Percentiles rank a stretch among this genome's conserved stretches.
Evolutionary conservation across 2,797 vertebrate species (phyloP).

Genomic region (Saxicola maurus): DNA sequence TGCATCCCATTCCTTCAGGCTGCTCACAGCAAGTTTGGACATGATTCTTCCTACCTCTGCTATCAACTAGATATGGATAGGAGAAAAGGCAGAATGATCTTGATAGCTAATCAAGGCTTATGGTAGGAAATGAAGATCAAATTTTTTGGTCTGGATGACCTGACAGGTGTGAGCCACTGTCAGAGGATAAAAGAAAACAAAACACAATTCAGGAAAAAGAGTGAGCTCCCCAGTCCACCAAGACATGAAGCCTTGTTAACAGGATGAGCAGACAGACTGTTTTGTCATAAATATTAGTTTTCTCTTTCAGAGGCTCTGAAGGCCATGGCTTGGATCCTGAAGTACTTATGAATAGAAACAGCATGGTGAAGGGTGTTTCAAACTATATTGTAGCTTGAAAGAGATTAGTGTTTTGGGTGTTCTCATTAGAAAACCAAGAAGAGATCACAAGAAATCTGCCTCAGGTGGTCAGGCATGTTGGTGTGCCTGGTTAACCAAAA

Average conservation of each 20-base stretch:
- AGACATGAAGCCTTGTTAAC: not conserved
- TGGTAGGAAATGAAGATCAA: not conserved
- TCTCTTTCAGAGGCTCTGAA: not conserved
- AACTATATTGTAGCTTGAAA: not conserved
- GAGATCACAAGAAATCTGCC: not conserved
- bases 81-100: not conserved
- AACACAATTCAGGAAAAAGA: not conserved
- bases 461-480: not conserved
- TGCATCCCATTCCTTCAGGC: not conserved
- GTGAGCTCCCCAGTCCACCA: not conserved
- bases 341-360: not conserved
- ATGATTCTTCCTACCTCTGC: not conserved
- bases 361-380: not conserved
- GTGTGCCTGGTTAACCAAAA: not conserved
- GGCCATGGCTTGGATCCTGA: not conserved
- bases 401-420: not conserved
- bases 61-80: not conserved
- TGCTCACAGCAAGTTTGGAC: not conserved
- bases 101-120: not conserved
- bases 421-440: not conserved
- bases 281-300: not conserved
- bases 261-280: not conserved
- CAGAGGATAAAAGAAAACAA: not conserved
- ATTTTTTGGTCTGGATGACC: not conserved
- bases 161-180: not conserved